Evolutionary conservation across 2,113 vertebrate species (phyloP).

Genomic region (Hemibagrus wyckioides): DNA sequence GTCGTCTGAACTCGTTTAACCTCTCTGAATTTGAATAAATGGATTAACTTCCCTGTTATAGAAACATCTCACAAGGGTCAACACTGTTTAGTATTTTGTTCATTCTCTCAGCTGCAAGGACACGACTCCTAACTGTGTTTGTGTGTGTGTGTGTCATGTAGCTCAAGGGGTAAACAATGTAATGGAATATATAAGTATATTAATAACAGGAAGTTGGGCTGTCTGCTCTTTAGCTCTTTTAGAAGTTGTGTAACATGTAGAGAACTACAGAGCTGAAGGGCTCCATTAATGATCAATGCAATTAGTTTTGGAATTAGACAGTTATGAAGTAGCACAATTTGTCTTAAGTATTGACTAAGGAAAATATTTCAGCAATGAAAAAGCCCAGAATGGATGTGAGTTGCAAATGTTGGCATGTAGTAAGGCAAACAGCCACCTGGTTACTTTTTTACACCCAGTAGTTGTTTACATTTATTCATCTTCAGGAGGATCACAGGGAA

Average conservation of each 20-base stretch:
- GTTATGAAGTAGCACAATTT: neutral
- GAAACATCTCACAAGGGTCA: constrained; percentile 4
- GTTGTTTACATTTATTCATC: neutral
- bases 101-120: neutral
- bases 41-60: neutral
- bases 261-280: neutral
- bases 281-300: constrained; percentile 3
- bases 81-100: neutral
- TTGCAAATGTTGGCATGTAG: neutral
- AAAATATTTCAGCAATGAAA: neutral
- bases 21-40: neutral
- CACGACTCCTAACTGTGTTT: neutral
- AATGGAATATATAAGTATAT: constrained; percentile 32
- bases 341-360: neutral
- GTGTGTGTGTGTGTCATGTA: neutral
- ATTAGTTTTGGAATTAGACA: neutral
- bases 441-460: neutral
- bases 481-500: neutral
- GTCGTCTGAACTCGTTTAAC: neutral
- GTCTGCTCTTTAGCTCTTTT: neutral
- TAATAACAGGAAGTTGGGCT: constrained; percentile 7
- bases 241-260: constrained; percentile 1
- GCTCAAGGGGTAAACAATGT: constrained; percentile 27
- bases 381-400: neutral
- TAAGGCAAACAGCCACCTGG: neutral